Conservation (phyloP, 2,888 invertebrate genomes). For the Adela reaumurella region DNA sequence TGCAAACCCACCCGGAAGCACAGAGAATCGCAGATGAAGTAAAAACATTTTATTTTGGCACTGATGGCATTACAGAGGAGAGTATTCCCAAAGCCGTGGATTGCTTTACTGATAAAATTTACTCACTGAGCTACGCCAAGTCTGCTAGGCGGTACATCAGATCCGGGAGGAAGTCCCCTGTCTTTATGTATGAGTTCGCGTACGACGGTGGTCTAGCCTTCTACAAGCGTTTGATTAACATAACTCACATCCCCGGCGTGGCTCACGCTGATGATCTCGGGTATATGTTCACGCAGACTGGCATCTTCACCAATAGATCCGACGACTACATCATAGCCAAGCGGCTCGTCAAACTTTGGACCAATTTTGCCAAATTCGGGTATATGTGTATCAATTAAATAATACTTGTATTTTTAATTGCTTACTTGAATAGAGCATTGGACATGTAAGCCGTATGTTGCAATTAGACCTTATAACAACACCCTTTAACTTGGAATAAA, state of each 20-base stretch:
- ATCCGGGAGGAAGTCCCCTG: slow-evolving; percentile 14
- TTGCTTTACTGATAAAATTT: slow-evolving; percentile 1
- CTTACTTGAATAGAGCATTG: no score
- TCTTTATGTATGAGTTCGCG: slow-evolving; percentile 35
- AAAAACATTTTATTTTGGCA: no score
- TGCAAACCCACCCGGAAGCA: neutral
- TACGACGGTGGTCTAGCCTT: slow-evolving; percentile 33
- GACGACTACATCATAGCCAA: neutral
- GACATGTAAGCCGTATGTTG: no score
- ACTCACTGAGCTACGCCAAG: neutral
- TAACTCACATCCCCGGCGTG: slow-evolving; percentile 25
- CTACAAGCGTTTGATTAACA: slow-evolving; percentile 15
- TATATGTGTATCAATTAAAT: no score
- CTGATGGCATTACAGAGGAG: no score
- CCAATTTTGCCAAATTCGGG: slow-evolving; percentile 38
- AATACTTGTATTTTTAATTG: no score
- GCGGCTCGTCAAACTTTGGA: slow-evolving; percentile 3
- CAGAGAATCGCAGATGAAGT: no score
- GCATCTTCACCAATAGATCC: neutral
- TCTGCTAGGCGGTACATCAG: neutral
- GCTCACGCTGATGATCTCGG: slow-evolving; percentile 42
- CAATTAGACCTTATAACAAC: no score
- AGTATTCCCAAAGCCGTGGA: neutral
- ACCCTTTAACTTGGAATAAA: no score
- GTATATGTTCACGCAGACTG: slow-evolving; percentile 21